Conservation (phyloP, 2,888 invertebrate species). For the Aphelenchoides bicaudatus region DNA sequence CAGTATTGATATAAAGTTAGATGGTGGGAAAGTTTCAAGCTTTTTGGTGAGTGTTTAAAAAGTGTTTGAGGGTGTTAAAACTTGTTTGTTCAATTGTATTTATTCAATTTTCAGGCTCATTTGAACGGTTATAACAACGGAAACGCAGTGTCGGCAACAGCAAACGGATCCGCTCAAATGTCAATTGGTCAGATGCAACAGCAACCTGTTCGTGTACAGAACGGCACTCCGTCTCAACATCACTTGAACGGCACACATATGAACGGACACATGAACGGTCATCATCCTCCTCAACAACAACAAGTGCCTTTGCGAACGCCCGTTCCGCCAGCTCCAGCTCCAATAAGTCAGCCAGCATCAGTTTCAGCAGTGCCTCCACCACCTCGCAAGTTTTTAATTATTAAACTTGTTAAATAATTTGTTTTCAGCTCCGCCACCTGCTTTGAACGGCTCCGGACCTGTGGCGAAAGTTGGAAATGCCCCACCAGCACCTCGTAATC, state of each 20-base stretch:
- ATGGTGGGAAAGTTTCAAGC: too few relatives aligned
- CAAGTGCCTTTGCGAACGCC: slow-evolving; percentile 5
- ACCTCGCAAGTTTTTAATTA: neutral
- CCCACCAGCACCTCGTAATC: slow-evolving; percentile 3
- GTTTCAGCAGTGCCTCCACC: slow-evolving; percentile 6
- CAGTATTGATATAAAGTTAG: too few relatives aligned
- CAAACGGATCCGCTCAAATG: neutral
- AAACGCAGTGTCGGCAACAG: neutral
- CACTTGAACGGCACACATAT: neutral
- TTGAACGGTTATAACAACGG: slow-evolving; percentile 11
- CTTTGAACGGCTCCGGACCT: neutral
- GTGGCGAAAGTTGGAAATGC: neutral
- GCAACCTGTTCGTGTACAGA: too few relatives aligned
- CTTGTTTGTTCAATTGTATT: too few relatives aligned
- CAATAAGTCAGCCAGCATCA: neutral
- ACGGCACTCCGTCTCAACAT: neutral
- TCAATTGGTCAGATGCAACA: too few relatives aligned
- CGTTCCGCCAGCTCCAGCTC: slow-evolving; percentile 11
- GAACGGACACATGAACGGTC: slow-evolving; percentile 14
- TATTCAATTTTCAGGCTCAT: slow-evolving; percentile 7
- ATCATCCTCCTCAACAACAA: neutral
- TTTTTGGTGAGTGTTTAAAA: slow-evolving; percentile 1
- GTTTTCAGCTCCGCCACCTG: neutral
- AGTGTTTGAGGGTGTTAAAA: too few relatives aligned
- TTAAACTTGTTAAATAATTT: neutral